Evolutionary conservation across 2,797 vertebrate genomes (phyloP).

Genomic region (Acanthornis magna): DNA sequence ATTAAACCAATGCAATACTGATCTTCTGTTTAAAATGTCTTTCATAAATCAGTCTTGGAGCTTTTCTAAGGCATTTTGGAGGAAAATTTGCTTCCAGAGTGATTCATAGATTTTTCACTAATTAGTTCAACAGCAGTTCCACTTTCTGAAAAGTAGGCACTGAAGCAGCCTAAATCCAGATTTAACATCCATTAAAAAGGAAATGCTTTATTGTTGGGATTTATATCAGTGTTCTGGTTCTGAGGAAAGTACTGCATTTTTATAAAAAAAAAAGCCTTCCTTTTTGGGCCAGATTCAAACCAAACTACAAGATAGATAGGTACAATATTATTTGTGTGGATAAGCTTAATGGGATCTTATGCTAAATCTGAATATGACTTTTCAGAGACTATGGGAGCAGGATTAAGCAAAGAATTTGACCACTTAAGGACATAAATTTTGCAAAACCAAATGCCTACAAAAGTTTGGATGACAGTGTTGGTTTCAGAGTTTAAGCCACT

Average conservation of each 20-base stretch:
- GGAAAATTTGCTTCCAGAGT: conserved; percentile 4
- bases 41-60: background rate
- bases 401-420: background rate
- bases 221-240: background rate
- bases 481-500: background rate
- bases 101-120: conserved; percentile 25
- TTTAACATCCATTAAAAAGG: background rate
- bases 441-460: background rate
- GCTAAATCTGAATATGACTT: background rate
- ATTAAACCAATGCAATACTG: background rate
- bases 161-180: background rate
- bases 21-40: background rate
- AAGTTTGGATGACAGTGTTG: background rate
- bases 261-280: background rate
- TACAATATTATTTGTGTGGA: background rate
- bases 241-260: background rate
- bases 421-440: background rate
- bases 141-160: background rate
- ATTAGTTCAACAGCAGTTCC: background rate
- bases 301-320: background rate
- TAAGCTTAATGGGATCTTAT: background rate
- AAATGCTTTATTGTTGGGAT: background rate
- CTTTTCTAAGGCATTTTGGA: background rate
- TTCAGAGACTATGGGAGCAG: background rate
- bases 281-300: background rate